Conservation (phyloP, 1,140 invertebrate genomes). For the Cydia splendana region DNA sequence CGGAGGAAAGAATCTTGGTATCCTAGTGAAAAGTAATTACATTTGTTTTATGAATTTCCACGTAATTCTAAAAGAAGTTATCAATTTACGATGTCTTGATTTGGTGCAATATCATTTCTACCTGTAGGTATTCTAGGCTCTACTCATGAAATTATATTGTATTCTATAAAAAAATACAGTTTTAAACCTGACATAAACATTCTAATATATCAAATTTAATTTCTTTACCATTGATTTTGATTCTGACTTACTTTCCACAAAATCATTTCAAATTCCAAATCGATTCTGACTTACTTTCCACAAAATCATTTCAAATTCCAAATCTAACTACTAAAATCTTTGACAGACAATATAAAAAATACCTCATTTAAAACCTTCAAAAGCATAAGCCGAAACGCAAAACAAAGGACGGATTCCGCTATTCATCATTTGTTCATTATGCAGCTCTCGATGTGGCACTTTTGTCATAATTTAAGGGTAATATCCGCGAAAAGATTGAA, state of each 20-base stretch:
- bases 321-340: not conserved
- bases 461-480: conserved; percentile 73
- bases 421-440: conserved; percentile 62
- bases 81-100: too few species aligned
- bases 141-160: too few species aligned
- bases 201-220: too few species aligned
- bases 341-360: conserved; percentile 35
- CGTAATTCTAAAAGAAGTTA: not conserved
- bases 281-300: too few species aligned
- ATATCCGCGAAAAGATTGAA: conserved; percentile 77
- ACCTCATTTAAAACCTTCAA: too few species aligned
- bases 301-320: not conserved
- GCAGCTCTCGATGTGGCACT: conserved; percentile 51
- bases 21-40: not conserved
- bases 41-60: not conserved
- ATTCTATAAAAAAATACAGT: too few species aligned
- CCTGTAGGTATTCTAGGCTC: too few species aligned
- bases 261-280: not conserved
- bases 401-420: conserved; percentile 51
- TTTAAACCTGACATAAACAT: too few species aligned
- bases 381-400: conserved; percentile 30
- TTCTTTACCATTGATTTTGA: too few species aligned
- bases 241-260: too few species aligned
- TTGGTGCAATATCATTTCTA: too few species aligned
- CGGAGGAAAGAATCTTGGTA: not conserved